These are phyloP conservation scores for Micoletzkya japonica DNA, from an alignment of 2,888 invertebrate species.

Conservation along the genomic window DNA sequence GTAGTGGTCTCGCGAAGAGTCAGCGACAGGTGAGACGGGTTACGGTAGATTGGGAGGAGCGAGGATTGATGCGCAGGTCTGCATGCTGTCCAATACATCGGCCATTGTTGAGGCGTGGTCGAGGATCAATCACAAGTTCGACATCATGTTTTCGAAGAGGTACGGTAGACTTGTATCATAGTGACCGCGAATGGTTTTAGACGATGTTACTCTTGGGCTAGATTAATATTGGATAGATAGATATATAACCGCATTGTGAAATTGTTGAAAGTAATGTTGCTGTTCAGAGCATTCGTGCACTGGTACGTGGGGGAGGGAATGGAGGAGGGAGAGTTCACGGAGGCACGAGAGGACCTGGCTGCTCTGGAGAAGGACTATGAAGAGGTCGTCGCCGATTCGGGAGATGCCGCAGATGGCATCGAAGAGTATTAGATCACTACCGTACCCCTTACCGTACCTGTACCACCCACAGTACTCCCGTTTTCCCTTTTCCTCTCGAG, in stretches of 20 bases:
- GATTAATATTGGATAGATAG: background rate
- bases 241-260: background rate
- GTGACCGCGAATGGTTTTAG: background rate
- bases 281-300: conserved; percentile 78
- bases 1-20: background rate
- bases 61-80: too few species aligned
- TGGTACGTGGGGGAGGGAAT: conserved; percentile 72
- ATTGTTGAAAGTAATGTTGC: background rate
- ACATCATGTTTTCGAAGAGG: conserved; percentile 73
- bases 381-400: conserved; percentile 57
- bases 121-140: conserved; percentile 75
- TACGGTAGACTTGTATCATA: background rate
- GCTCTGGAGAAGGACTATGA: conserved; percentile 55
- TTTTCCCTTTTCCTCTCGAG: background rate
- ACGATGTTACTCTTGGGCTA: background rate
- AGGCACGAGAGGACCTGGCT: conserved; percentile 58
- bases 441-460: too few species aligned
- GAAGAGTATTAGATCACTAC: too few species aligned
- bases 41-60: too few species aligned
- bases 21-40: too few species aligned
- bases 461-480: background rate
- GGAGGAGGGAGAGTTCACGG: conserved; percentile 63
- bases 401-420: conserved; percentile 50
- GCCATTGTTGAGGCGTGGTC: conserved; percentile 77
- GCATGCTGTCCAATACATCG: conserved; percentile 71